These are phyloP conservation scores for Meloidogyne floridensis DNA, from an alignment of 1,140 invertebrate species.

Conservation along the genomic window DNA sequence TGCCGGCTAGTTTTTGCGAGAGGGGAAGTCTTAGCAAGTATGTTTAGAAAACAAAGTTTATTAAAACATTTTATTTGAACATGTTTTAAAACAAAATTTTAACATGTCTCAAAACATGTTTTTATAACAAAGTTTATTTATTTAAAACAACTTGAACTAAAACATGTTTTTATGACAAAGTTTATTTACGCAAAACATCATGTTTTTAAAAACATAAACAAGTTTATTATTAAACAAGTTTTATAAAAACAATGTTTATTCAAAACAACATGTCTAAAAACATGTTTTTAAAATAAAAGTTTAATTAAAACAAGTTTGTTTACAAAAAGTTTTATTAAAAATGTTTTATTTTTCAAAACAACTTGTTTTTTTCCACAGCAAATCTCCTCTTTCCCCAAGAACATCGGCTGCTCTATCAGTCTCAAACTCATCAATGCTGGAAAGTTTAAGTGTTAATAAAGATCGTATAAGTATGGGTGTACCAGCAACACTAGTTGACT, in stretches of 20 bases:
- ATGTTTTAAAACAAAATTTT: background rate
- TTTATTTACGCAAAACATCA: background rate
- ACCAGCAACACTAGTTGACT: slow-evolving; percentile 13
- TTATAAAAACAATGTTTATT: background rate
- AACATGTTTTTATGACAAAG: background rate
- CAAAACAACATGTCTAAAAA: background rate
- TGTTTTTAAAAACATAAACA: background rate
- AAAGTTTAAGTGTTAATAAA: slow-evolving; percentile 54
- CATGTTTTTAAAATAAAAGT: no score
- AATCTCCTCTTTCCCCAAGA: slow-evolving; percentile 62
- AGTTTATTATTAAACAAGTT: background rate
- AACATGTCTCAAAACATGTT: no score
- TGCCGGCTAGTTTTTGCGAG: slow-evolving; percentile 51
- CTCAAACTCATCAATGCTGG: slow-evolving; percentile 62
- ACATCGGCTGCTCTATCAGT: slow-evolving; percentile 64
- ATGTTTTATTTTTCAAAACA: background rate
- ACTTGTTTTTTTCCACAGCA: slow-evolving; percentile 18
- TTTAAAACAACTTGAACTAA: background rate
- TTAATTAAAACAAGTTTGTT: background rate
- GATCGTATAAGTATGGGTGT: slow-evolving; percentile 27
- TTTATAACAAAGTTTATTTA: background rate
- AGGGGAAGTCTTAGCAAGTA: slow-evolving; percentile 47
- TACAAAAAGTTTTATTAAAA: no score
- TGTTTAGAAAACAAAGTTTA: background rate
- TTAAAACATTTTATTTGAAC: background rate